Conservation (phyloP, 2,888 invertebrate genomes). For the Tenthredo notha region DNA sequence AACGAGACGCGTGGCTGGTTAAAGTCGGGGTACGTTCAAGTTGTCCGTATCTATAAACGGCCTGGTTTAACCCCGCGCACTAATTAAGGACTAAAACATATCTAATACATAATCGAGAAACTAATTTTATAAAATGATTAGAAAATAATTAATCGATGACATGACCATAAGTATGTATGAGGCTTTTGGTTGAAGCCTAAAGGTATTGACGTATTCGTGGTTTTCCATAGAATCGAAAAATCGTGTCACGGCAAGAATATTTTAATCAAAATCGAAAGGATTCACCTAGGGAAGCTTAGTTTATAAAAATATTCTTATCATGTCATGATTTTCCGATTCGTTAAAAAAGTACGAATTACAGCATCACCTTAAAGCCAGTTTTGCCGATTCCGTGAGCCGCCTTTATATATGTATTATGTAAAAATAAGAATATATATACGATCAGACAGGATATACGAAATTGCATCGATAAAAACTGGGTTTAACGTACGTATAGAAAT, state of each 20-base stretch:
- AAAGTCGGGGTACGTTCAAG: background rate
- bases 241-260: too few species aligned
- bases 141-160: constrained; percentile 1
- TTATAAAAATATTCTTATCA: too few species aligned
- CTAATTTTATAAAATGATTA: background rate
- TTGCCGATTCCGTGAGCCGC: background rate
- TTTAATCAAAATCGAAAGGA: too few species aligned
- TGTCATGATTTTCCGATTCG: too few species aligned
- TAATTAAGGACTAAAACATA: background rate
- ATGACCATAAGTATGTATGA: background rate
- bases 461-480: background rate
- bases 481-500: background rate
- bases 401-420: background rate
- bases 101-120: background rate
- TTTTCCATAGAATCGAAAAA: too few species aligned
- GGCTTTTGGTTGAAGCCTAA: background rate
- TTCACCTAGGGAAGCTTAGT: too few species aligned
- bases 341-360: too few species aligned
- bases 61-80: background rate
- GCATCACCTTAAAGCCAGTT: background rate
- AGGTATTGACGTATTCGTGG: too few species aligned
- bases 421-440: background rate
- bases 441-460: background rate
- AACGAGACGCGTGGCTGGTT: constrained; percentile 17
- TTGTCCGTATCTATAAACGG: background rate